Evolutionary conservation across 2,113 vertebrate genomes (phyloP).

Genomic region (Pangasianodon gigas): DNA sequence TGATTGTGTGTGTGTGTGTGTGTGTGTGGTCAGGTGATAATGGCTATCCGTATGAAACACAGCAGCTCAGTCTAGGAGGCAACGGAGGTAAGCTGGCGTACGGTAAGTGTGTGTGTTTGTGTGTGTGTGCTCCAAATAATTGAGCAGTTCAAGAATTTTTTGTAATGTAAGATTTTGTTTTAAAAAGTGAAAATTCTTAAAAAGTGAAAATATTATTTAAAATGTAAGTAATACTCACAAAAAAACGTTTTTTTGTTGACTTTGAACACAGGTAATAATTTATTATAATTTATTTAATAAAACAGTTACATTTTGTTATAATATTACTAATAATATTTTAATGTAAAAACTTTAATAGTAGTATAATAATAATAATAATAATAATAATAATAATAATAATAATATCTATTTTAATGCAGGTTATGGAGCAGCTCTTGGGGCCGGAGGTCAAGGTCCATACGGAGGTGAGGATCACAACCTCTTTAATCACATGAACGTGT

Average conservation of each 20-base stretch:
- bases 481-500: background rate
- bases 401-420: background rate
- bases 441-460: conserved; percentile 14
- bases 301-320: background rate
- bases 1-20: conserved; percentile 21
- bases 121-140: background rate
- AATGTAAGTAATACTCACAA: too few relatives aligned
- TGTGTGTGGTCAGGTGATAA: conserved; percentile 61
- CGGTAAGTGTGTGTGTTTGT: conserved; percentile 59
- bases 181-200: background rate
- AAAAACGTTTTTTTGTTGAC: too few relatives aligned
- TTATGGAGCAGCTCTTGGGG: conserved; percentile 18
- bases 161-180: background rate
- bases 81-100: conserved; percentile 68
- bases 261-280: too few relatives aligned
- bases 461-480: conserved; percentile 4
- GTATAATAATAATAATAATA: background rate
- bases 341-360: background rate
- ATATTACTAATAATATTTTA: background rate
- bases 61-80: conserved; percentile 65
- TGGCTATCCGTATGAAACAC: conserved; percentile 66
- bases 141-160: background rate
- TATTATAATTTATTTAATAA: too few relatives aligned
- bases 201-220: too few relatives aligned
- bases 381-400: background rate